These are phyloP conservation scores for Ibidorhyncha struthersii DNA, from an alignment of 2,113 vertebrate genomes.

Conservation along the genomic window DNA sequence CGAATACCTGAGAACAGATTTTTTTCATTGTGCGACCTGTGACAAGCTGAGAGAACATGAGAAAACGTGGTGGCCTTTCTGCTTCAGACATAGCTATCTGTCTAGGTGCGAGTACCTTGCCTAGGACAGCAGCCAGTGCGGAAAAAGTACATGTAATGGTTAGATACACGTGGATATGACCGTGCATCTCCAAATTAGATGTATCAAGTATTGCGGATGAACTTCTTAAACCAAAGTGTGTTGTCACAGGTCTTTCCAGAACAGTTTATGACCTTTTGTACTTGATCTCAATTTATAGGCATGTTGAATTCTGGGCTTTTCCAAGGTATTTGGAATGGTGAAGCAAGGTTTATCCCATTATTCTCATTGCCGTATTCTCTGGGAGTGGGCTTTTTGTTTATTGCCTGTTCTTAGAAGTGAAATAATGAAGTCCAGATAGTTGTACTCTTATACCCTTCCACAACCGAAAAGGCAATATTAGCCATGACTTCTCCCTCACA, in stretches of 20 bases:
- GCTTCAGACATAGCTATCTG: not conserved
- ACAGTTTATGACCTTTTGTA: not conserved
- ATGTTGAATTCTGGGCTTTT: not conserved
- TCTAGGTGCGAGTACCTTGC: not conserved
- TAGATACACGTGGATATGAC: not conserved
- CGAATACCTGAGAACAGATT: not conserved
- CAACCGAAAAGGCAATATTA: not conserved
- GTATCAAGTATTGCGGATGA: not conserved
- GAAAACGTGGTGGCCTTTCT: not conserved
- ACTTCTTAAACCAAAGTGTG: not conserved
- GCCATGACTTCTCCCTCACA: not conserved
- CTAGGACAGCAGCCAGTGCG: not conserved
- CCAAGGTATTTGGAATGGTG: not conserved
- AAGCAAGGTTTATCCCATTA: not conserved
- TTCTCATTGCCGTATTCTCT: not conserved
- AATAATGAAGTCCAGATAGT: not conserved
- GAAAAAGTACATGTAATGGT: not conserved
- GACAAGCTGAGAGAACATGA: slow-evolving; percentile 12
- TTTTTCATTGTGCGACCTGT: slow-evolving; percentile 10
- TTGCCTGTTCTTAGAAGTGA: not conserved
- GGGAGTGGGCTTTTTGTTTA: not conserved
- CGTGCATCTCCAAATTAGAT: not conserved
- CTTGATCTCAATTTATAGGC: not conserved
- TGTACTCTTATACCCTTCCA: not conserved
- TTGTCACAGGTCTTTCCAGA: not conserved